phyloP scores from a whole-genome alignment of 1,140 invertebrate species.

The Nephila pilipes region DNA sequence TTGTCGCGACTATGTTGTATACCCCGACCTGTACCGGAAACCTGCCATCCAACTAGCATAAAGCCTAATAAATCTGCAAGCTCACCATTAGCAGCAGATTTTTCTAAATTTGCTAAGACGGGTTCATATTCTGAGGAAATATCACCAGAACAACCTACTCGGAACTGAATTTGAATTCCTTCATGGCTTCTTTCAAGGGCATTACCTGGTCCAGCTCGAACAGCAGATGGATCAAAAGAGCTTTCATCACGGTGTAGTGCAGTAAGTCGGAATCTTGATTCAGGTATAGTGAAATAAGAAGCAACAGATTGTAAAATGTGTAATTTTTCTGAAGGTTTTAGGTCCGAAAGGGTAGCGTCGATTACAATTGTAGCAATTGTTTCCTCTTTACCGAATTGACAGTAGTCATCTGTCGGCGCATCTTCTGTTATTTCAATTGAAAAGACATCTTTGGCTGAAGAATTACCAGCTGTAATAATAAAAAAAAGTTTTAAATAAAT shows the following conservation, averaged over 20 bases:
- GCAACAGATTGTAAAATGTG: slow-evolving; percentile 79
- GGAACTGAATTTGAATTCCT: slow-evolving; percentile 83
- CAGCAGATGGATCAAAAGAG: slow-evolving; percentile 81
- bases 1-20: slow-evolving; percentile 10
- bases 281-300: slow-evolving; percentile 78
- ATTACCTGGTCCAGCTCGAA: slow-evolving; percentile 85
- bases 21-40: slow-evolving; percentile 79
- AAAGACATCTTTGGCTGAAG: slow-evolving; percentile 83
- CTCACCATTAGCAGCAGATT: slow-evolving; percentile 85
- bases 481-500: background rate
- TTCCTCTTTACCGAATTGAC: slow-evolving; percentile 79
- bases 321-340: slow-evolving; percentile 78
- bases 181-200: slow-evolving; percentile 82
- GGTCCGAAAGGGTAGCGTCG: slow-evolving; percentile 79
- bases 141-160: slow-evolving; percentile 87
- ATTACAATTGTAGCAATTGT: slow-evolving; percentile 81
- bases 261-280: slow-evolving; percentile 37
- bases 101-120: slow-evolving; percentile 84
- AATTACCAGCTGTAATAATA: slow-evolving; percentile 79
- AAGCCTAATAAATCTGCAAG: slow-evolving; percentile 84
- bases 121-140: slow-evolving; percentile 83
- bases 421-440: slow-evolving; percentile 83
- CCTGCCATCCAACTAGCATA: slow-evolving; percentile 86
- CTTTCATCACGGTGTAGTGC: slow-evolving; percentile 78
- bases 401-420: slow-evolving; percentile 74